phyloP scores from a whole-genome alignment of 2,888 invertebrate species.

The Dicycla oo region DNA sequence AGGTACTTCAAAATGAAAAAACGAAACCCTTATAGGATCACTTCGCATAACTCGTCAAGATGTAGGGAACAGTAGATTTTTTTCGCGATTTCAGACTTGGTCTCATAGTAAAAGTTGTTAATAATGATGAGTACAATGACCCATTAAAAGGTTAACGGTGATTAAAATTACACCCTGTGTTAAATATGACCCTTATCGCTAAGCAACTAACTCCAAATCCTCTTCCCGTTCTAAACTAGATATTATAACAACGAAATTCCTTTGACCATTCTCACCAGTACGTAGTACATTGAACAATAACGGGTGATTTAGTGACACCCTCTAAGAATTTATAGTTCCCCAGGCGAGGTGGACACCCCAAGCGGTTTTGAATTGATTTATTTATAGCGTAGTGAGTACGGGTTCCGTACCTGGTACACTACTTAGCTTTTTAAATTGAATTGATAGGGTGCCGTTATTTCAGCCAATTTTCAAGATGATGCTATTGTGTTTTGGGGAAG shows the following conservation, averaged over 20 bases:
- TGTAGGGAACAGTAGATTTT: too few relatives aligned
- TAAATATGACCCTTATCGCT: not conserved
- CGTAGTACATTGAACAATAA: constrained; percentile 81
- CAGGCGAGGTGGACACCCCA: constrained; percentile 83
- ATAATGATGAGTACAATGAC: too few relatives aligned
- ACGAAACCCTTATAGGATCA: too few relatives aligned
- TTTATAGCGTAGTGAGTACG: constrained; percentile 77
- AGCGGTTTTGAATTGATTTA: constrained; percentile 85
- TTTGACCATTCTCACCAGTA: constrained; percentile 52
- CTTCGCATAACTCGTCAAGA: too few relatives aligned
- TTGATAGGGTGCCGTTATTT: constrained; percentile 63
- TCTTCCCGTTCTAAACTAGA: constrained; percentile 15
- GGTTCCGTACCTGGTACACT: constrained; percentile 76
- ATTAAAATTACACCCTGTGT: too few relatives aligned
- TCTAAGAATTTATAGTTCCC: constrained; percentile 84
- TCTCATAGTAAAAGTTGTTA: too few relatives aligned
- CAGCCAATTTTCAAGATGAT: constrained; percentile 34
- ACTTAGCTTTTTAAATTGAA: constrained; percentile 75
- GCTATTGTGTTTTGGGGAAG: constrained; percentile 5
- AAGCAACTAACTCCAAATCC: constrained; percentile 7
- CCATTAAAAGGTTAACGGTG: too few relatives aligned
- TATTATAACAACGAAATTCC: constrained; percentile 43
- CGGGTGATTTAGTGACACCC: constrained; percentile 84
- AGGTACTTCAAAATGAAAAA: too few relatives aligned
- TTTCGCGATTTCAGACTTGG: too few relatives aligned